A percentile compares a stretch with the other conserved stretches of the same genome.
phyloP scores from a whole-genome alignment of 92 coral and sea anemone species.

The Pocillopora meandrina region DNA sequence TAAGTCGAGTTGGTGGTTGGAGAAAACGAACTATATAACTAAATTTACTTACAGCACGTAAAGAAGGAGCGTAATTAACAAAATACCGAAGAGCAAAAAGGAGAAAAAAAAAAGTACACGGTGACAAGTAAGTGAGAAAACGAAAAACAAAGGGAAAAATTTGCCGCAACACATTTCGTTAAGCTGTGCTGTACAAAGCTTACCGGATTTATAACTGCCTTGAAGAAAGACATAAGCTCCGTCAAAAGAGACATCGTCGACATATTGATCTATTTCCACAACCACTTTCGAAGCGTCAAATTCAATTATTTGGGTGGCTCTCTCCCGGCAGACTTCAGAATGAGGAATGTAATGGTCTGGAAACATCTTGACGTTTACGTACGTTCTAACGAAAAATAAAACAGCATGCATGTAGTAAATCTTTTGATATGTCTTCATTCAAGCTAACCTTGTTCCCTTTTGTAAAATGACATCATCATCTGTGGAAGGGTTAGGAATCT shows the following conservation, averaged over 20 bases:
- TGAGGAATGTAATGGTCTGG: not conserved
- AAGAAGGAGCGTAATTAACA: too few species aligned
- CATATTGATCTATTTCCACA: not conserved
- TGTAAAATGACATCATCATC: too few species aligned
- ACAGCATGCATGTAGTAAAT: not conserved
- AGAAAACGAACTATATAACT: too few species aligned
- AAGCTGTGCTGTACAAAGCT: not conserved
- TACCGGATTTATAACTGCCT: constrained; percentile 9
- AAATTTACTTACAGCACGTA: too few species aligned
- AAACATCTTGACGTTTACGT: not conserved
- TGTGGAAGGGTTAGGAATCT: not conserved
- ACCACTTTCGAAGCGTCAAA: not conserved
- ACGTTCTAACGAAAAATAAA: not conserved
- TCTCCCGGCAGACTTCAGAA: not conserved
- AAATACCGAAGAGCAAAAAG: too few species aligned
- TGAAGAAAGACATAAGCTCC: constrained; percentile 5
- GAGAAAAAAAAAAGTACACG: too few species aligned
- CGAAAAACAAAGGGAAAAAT: too few species aligned
- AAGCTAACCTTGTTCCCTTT: too few species aligned
- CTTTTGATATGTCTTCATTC: too few species aligned
- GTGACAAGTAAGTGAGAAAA: too few species aligned
- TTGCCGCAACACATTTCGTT: too few species aligned
- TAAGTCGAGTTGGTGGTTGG: too few species aligned
- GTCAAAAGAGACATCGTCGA: not conserved
- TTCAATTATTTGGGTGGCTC: not conserved